Conservation (phyloP, 2,113 vertebrate genomes). For the Tiliqua scincoides region DNA sequence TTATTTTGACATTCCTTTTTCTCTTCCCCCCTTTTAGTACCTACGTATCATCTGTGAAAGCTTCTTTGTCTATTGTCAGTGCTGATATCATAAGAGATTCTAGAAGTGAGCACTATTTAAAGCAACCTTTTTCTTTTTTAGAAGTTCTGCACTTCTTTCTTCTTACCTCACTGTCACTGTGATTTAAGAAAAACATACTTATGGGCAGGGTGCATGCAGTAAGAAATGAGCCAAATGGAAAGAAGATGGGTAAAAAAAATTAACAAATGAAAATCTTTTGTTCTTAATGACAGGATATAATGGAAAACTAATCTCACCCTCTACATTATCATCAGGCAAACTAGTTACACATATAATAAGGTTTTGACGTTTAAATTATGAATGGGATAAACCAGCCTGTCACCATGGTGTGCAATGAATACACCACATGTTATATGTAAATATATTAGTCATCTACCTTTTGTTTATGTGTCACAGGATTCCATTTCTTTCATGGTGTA, state of each 20-base stretch:
- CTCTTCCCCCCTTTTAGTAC: conserved; percentile 21
- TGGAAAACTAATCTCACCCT: conserved; percentile 73
- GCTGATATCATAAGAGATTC: conserved; percentile 37
- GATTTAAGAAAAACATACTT: conserved; percentile 43
- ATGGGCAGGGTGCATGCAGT: conserved; percentile 16
- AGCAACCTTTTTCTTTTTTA: conserved; percentile 12
- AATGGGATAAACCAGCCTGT: conserved; percentile 84
- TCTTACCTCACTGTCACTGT: conserved; percentile 27
- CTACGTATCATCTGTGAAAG: conserved; percentile 25
- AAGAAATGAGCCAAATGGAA: conserved; percentile 41
- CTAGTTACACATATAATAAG: conserved; percentile 86
- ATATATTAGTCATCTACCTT: conserved; percentile 84
- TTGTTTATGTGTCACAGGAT: conserved; percentile 81
- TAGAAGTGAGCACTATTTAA: conserved; percentile 46
- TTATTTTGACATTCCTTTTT: conserved; percentile 56
- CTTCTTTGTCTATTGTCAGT: conserved; percentile 40
- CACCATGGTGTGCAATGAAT: conserved; percentile 78
- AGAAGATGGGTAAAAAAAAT: conserved; percentile 18
- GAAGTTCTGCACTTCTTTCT: conserved; percentile 50
- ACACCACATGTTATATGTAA: conserved; percentile 83
- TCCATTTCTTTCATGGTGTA: conserved; percentile 77
- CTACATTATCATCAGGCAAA: conserved; percentile 80
- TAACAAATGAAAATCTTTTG: conserved; percentile 71
- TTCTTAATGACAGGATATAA: conserved; percentile 77
- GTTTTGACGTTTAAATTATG: conserved; percentile 83